Base-by-base conservation (phyloP, 2,113 vertebrate genomes). In the Phyllostomus discolor region DNA sequence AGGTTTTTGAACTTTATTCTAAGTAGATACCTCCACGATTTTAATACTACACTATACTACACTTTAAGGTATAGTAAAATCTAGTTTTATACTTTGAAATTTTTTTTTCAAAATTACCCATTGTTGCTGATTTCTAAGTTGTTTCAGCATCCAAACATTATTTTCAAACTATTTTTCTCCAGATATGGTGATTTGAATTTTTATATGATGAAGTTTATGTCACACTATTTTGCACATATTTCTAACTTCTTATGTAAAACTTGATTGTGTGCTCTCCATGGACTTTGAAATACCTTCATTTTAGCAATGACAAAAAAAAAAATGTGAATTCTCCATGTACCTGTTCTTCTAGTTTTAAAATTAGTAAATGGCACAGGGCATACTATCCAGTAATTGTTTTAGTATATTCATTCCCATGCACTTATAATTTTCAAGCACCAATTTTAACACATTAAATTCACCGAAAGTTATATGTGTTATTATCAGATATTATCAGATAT, bases 51-150 rank as follows among this genome's bases (percentile, higher is more conserved):
- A 7, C 4, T 62, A 38, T 62, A 26, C 14, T 50, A n/a, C 1
- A 9, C 4, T 62, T 4, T 3, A 84, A 72, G 10, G 59, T 62
- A 57, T 38, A 3, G 38, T 62, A 35, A 95, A 19, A 73, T 79
- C 24, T 67, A 67, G 81, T 52, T 87, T 62, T 72, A 2, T 6
- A 41, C 2, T 66, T 31, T 73, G 9, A 54, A 7, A 50, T 41
- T 76, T 96, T 70, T 95, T 95, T 89, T 83, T 87, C 70, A 79
- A 38, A 16, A 24, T 76, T 69, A 83, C 52, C 90, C 54, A 93
- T 7, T 26, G n/a, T 84, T 95, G 17, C 33, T 73, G 67, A 91
- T 97, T 82, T 97, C 72, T 67, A 89, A 67, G 67, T 96, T 83
- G 10, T 52, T 43, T 95, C 46, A 43, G 24, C 81, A 79, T 66